Conservation (phyloP, 2,888 invertebrate genomes). For the Caenorhabditis wallacei region DNA sequence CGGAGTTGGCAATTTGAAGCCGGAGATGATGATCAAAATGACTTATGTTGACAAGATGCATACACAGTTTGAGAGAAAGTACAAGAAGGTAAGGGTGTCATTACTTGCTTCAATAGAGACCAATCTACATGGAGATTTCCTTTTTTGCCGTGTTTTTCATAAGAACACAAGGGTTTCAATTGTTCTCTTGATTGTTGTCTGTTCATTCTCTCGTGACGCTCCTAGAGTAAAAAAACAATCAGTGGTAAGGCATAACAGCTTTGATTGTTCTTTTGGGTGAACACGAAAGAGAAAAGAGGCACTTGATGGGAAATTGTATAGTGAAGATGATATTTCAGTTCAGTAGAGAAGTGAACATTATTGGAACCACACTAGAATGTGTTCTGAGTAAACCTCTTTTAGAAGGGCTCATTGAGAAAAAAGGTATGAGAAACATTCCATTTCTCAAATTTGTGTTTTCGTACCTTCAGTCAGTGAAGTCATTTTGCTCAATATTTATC, state of each 20-base stretch:
- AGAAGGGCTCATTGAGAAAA: too few relatives aligned
- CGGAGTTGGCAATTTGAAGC: slow-evolving; percentile 26
- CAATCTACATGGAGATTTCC: too few relatives aligned
- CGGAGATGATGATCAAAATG: slow-evolving; percentile 53
- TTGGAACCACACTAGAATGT: neutral
- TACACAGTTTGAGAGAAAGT: slow-evolving; percentile 66
- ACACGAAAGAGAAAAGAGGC: neutral
- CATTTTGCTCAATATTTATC: neutral
- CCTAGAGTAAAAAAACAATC: neutral
- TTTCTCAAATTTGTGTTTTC: neutral
- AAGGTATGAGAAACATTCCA: too few relatives aligned
- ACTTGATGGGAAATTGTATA: slow-evolving; percentile 31
- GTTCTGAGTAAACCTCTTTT: too few relatives aligned
- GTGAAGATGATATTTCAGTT: neutral
- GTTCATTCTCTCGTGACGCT: slow-evolving; percentile 3
- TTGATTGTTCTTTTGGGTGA: slow-evolving; percentile 24
- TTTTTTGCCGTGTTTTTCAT: neutral
- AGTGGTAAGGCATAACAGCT: neutral
- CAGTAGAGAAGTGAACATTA: neutral
- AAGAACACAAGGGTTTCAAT: neutral
- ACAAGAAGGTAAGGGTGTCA: slow-evolving; percentile 63
- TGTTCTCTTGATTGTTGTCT: neutral
- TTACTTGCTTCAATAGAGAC: neutral
- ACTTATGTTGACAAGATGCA: slow-evolving; percentile 68
- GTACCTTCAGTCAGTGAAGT: neutral